Evolutionary conservation across 2,113 vertebrate species (phyloP).

Genomic region (Sterna hirundo): DNA sequence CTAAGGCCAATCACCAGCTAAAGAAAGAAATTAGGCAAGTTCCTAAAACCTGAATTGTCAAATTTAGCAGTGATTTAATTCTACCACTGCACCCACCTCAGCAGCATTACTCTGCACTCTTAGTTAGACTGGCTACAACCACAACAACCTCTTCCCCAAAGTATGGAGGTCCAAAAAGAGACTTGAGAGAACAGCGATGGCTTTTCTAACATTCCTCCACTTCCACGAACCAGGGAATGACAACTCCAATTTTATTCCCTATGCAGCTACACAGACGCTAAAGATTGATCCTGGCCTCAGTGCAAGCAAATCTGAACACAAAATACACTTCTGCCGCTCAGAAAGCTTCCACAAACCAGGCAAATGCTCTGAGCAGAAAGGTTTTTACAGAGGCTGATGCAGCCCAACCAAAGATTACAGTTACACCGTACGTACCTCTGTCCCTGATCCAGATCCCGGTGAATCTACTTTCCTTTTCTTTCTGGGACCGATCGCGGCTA

Average conservation of each 20-base stretch:
- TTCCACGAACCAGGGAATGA: not conserved
- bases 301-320: not conserved
- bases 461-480: conserved; percentile 90
- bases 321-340: not conserved
- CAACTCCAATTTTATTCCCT: not conserved
- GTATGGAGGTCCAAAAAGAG: not conserved
- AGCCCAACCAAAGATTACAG: not conserved
- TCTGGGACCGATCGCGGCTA: conserved; percentile 89
- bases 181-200: not conserved
- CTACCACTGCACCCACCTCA: not conserved
- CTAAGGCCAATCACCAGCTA: not conserved
- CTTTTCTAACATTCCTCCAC: not conserved
- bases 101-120: not conserved
- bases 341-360: not conserved
- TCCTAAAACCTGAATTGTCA: not conserved
- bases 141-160: not conserved
- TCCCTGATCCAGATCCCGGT: conserved; percentile 77
- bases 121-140: not conserved
- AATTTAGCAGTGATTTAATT: not conserved
- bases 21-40: not conserved
- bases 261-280: not conserved
- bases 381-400: not conserved
- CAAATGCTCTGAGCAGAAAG: not conserved
- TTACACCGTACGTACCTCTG: conserved; percentile 81
- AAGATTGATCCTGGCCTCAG: not conserved